Percentiles rank a stretch among this genome's conserved stretches.
Conservation (phyloP, 2,888 invertebrate genomes). For the Tyria jacobaeae region DNA sequence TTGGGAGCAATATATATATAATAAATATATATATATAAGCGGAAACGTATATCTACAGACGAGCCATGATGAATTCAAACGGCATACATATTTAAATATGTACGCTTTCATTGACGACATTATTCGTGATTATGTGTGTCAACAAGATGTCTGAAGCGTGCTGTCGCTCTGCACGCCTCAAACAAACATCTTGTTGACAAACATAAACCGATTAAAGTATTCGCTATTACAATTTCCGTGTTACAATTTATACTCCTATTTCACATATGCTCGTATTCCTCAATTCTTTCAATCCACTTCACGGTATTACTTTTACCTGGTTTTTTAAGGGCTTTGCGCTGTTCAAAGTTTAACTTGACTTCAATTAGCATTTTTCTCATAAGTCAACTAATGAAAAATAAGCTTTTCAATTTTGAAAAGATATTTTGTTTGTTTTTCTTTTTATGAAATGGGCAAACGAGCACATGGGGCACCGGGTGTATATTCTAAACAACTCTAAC, state of each 20-base stretch:
- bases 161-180: not conserved
- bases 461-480: too few relatives aligned
- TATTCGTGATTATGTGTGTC: conserved; percentile 4
- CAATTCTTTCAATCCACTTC: not conserved
- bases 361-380: too few relatives aligned
- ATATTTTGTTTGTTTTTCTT: too few relatives aligned
- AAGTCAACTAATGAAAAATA: too few relatives aligned
- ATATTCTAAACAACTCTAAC: too few relatives aligned
- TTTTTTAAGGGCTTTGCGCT: too few relatives aligned
- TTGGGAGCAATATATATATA: not conserved
- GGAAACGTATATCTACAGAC: not conserved
- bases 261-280: too few relatives aligned
- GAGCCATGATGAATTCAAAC: not conserved
- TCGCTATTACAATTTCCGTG: not conserved
- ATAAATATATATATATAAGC: not conserved
- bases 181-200: conserved; percentile 9
- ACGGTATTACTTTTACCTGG: not conserved
- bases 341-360: not conserved
- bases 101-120: conserved; percentile 6
- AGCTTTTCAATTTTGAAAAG: too few relatives aligned
- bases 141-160: too few relatives aligned
- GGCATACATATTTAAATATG: not conserved
- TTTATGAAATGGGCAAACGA: too few relatives aligned
- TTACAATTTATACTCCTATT: not conserved
- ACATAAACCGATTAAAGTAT: conserved; percentile 1